Evolutionary conservation across 2,888 invertebrate species (phyloP).

Genomic region (Steromphala cineraria): DNA sequence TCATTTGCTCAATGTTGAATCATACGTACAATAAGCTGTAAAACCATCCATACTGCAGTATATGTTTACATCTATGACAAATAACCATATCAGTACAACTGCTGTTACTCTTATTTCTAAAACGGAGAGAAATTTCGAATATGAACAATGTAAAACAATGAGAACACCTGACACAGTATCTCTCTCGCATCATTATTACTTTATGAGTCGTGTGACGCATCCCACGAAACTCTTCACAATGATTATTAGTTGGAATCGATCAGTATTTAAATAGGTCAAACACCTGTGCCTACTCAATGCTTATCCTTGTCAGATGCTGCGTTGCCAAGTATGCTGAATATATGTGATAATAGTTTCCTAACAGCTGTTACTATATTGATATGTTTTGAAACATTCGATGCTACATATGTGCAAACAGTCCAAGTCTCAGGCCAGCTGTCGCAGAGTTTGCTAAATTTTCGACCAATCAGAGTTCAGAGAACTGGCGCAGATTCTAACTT

Average conservation of each 20-base stretch:
- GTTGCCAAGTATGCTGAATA: not conserved
- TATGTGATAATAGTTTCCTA: not conserved
- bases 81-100: too few relatives aligned
- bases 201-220: not conserved
- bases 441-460: not conserved
- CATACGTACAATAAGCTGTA: too few relatives aligned
- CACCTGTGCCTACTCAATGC: not conserved
- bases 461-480: not conserved
- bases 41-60: too few relatives aligned
- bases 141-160: too few relatives aligned
- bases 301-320: not conserved
- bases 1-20: too few relatives aligned
- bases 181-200: not conserved
- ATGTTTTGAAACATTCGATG: not conserved
- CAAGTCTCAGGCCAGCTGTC: not conserved
- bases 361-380: not conserved
- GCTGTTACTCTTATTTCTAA: too few relatives aligned
- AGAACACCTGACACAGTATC: too few relatives aligned
- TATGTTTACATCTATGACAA: too few relatives aligned
- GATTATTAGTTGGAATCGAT: not conserved
- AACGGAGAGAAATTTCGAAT: too few relatives aligned
- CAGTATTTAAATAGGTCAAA: not conserved
- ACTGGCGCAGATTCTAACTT: not conserved
- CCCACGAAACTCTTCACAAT: not conserved
- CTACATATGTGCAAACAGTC: not conserved